phyloP scores from a whole-genome alignment of 1,140 invertebrate species.

The Caenorhabditis latens region DNA sequence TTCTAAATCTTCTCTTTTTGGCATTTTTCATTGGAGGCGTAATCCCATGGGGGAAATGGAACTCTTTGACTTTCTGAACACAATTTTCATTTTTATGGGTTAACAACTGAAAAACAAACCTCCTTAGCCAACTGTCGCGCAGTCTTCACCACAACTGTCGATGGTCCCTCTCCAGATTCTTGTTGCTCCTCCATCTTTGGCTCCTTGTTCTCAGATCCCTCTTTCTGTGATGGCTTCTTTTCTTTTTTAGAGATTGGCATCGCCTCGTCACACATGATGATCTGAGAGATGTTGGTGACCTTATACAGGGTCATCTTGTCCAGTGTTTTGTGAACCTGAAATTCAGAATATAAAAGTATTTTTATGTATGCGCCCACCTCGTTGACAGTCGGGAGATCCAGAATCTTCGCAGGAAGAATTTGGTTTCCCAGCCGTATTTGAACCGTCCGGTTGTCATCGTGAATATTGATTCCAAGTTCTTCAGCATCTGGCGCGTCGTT shows the following conservation, averaged over 20 bases:
- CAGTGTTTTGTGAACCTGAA: constrained; percentile 71
- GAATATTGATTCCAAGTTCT: neutral
- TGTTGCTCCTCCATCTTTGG: neutral
- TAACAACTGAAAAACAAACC: neutral
- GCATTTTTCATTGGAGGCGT: constrained; percentile 71
- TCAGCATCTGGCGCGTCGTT: neutral
- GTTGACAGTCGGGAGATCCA: constrained; percentile 72
- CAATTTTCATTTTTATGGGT: neutral
- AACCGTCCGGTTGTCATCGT: neutral
- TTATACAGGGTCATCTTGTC: constrained; percentile 60
- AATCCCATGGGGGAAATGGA: constrained; percentile 71
- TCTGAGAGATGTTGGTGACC: constrained; percentile 8
- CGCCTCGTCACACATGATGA: neutral
- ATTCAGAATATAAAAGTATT: neutral
- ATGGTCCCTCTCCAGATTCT: neutral
- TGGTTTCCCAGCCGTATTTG: constrained; percentile 63
- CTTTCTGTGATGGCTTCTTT: neutral
- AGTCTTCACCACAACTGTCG: neutral
- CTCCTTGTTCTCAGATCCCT: neutral
- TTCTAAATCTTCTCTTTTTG: constrained; percentile 69
- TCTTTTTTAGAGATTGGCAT: neutral
- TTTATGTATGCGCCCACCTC: constrained; percentile 65
- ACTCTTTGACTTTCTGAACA: constrained; percentile 67
- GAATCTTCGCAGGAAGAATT: constrained; percentile 66
- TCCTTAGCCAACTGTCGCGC: neutral